Base-by-base conservation (phyloP, 2,113 vertebrate species). In the Malurus cyaneus region DNA sequence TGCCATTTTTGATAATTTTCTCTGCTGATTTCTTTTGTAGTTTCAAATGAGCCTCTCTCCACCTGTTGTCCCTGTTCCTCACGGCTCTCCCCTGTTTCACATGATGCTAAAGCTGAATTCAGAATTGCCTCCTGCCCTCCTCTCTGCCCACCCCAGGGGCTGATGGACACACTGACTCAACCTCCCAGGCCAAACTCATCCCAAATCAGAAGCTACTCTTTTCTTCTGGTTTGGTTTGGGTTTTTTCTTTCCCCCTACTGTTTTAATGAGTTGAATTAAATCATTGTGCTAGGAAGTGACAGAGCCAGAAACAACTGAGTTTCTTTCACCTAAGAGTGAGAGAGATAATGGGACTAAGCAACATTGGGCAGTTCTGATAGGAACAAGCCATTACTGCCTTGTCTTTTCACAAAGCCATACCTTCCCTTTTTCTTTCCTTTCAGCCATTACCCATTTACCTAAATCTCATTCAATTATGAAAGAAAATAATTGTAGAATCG, bases 1-100 rank as follows among this genome's bases (percentile, higher is more conserved):
- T 0, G 0, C 47, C 10, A 25, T 26, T 66, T 88, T 85, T 91
- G 50, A 44, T 62, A 17, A 66, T 0, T 0, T n/a, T 66, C 32
- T 66, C 56, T 59, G 47, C 26, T 83, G 50, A 73, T 39, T 53
- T 16, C 18, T 83, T 86, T 29, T 24, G 44, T 4, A 69, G 8
- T 10, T 10, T 28, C 31, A 41, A 24, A 2, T 47, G 17, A 90
- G 49, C 29, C 29, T 50, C 39, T 52, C 19, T 82, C 39, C n/a
- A 57, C 18, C 29, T 23, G 8, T 2, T 4, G 1, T 29, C 21
- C n/a, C 67, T 8, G 19, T 6, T 77, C 28, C 18, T 66, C 21
- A 17, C 3, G 8, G 26, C 21, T 39, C 65, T 73, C 46, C 31
- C 16, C 47, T 41, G 24, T 16, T 80, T 59, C 36, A 5, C 8